Evolutionary conservation across 2,113 vertebrate genomes (phyloP).

Genomic region (Coreoperca whiteheadi): DNA sequence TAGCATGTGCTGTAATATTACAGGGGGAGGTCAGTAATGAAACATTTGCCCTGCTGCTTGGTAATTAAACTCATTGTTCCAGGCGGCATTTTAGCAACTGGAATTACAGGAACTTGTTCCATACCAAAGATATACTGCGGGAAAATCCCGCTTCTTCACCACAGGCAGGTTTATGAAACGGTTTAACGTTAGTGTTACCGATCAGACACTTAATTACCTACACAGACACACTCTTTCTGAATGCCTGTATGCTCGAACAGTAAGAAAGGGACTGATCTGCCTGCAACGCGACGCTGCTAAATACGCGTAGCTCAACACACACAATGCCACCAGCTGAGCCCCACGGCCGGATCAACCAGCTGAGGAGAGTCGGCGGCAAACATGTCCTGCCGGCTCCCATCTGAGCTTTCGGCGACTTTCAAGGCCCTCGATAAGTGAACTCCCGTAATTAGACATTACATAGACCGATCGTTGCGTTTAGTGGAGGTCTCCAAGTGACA

Average conservation of each 20-base stretch:
- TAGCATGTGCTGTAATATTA: not conserved
- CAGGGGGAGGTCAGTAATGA: not conserved
- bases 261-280: not conserved
- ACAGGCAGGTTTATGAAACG: not conserved
- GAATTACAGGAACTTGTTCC: not conserved
- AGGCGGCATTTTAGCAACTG: not conserved
- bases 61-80: slow-evolving; percentile 8
- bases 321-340: no score
- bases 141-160: not conserved
- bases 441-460: not conserved
- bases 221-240: slow-evolving; percentile 1
- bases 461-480: not conserved
- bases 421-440: not conserved
- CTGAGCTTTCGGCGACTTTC: not conserved
- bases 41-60: not conserved
- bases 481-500: not conserved
- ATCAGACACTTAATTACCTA: not conserved
- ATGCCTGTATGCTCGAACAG: not conserved
- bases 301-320: not conserved
- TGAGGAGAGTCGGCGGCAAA: not conserved
- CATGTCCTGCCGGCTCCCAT: not conserved
- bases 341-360: no score
- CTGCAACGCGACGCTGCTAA: not conserved
- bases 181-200: not conserved
- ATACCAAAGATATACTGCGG: not conserved